Base-by-base conservation (phyloP, 2,888 invertebrate species). In the Colostygia pectinataria region DNA sequence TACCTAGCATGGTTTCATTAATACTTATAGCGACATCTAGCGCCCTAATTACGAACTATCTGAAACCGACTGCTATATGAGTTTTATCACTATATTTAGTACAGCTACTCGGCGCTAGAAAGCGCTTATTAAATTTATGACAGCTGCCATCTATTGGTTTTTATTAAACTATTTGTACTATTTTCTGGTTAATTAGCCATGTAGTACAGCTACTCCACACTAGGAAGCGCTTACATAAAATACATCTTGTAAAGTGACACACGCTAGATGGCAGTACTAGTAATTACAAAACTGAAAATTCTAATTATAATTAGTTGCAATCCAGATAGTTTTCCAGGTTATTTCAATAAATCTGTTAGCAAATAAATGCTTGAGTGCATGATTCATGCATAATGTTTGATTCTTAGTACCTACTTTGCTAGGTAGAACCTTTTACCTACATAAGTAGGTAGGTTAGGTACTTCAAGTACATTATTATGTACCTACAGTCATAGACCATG, bases 211-310 rank as follows among this genome's bases (percentile, higher is more conserved):
- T 49, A 57, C n/a, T 41, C 4, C 0, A 10, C 32, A 10, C 12
- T 10, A 69, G 65, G 53, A 55, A 37, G 40, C 55, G 20, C 15
- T 37, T 9, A 7, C 4, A n/a, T 42, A 33, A n/a, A 48, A 9
- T 2, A 4, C 14, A 18, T 5, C n/a, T n/a, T n/a, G n/a, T 20
- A 10, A 58, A 53, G 6, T 20, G 6, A 6, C 20, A 2, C 13
- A 8, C 9, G 31, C 31, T 38, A 69, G 71, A 67, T 68, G 64
- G 36, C 65, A 13, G 2, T 52, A n/a, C n/a, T n/a, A 39, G n/a
- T 4, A 31, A 54, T 54, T 6, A 20, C 24, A 2, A 42, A 45
- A 5, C 6, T 5, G 4, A 3, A 27, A 14, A 20, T 34, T 31
- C 4, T 20, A 5, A 20, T 15, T 15, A 15, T 15, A n/a, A n/a